Conservation (phyloP, 2,888 invertebrate genomes). For the Apoda limacodes region DNA sequence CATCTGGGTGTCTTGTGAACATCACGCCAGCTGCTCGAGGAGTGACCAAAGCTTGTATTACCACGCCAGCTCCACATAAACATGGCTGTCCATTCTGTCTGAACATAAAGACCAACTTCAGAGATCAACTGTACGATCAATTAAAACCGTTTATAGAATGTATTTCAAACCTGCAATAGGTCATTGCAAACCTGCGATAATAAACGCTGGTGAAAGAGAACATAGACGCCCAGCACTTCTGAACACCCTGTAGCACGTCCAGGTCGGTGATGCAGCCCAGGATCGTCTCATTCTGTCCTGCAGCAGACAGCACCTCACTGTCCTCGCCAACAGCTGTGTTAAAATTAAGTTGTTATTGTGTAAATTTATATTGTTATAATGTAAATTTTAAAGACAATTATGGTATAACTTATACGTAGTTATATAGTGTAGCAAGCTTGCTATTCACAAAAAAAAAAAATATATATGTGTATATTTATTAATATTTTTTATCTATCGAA, state of each 20-base stretch:
- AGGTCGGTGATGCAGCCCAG: conserved; percentile 72
- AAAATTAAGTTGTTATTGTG: too few species aligned
- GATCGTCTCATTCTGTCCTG: conserved; percentile 86
- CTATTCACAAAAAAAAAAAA: conserved; percentile 1
- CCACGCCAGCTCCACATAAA: conserved; percentile 79
- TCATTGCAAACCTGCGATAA: conserved; percentile 74
- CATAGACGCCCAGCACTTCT: conserved; percentile 86
- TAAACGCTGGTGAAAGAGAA: conserved; percentile 81
- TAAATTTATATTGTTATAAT: too few species aligned
- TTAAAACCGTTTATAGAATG: not conserved
- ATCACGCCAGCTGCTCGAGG: conserved; percentile 82
- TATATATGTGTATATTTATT: not conserved
- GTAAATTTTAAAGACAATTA: too few species aligned
- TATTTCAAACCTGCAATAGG: too few species aligned
- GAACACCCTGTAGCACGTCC: conserved; percentile 69
- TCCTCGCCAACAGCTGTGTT: conserved; percentile 86
- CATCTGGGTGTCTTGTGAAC: conserved; percentile 83
- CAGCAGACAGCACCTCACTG: conserved; percentile 81
- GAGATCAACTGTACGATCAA: not conserved
- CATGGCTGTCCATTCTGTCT: conserved; percentile 82
- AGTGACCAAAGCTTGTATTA: conserved; percentile 81
- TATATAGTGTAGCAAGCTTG: too few species aligned
- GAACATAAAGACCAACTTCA: too few species aligned
- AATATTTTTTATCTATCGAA: conserved; percentile 1
- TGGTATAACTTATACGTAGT: too few species aligned